Percentiles rank a stretch among this genome's conserved stretches.
Evolutionary conservation across 2,797 vertebrate genomes (phyloP).

Genomic region (Sebastes taczanowskii): DNA sequence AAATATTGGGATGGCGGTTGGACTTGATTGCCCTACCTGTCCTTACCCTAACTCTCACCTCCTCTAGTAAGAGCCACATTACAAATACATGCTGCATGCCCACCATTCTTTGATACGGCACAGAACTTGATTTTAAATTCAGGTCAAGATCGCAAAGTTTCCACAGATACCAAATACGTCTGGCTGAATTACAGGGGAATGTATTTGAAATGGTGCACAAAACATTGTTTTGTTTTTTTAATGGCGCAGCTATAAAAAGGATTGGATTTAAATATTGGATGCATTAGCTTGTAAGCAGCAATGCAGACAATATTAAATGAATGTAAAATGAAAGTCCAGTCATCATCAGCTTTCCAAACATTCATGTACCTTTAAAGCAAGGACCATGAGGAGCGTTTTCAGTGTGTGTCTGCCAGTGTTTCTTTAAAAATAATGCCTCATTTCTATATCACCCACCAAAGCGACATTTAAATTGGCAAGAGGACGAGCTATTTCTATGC

Average conservation of each 20-base stretch:
- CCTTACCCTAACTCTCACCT: neutral
- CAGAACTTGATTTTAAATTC: conserved; percentile 15
- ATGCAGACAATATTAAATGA: neutral
- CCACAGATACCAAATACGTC: neutral
- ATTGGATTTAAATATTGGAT: neutral
- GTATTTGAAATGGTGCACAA: neutral
- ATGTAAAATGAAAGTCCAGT: neutral
- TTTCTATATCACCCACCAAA: neutral
- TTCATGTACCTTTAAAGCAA: neutral
- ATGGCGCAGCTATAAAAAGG: neutral
- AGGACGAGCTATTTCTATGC: neutral
- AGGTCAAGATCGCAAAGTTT: neutral
- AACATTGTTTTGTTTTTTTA: neutral
- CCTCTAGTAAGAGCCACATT: neutral
- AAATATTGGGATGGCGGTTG: neutral
- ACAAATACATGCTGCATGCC: conserved; percentile 8
- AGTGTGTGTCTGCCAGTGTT: neutral
- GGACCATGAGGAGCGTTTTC: neutral
- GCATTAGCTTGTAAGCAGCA: neutral
- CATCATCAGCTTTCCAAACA: neutral
- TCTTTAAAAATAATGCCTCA: neutral
- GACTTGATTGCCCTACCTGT: neutral
- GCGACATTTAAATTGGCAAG: neutral
- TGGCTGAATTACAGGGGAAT: neutral
- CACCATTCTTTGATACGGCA: conserved; percentile 4